phyloP scores from a whole-genome alignment of 92 coral and sea anemone genomes.

The Actinostola sp. region DNA sequence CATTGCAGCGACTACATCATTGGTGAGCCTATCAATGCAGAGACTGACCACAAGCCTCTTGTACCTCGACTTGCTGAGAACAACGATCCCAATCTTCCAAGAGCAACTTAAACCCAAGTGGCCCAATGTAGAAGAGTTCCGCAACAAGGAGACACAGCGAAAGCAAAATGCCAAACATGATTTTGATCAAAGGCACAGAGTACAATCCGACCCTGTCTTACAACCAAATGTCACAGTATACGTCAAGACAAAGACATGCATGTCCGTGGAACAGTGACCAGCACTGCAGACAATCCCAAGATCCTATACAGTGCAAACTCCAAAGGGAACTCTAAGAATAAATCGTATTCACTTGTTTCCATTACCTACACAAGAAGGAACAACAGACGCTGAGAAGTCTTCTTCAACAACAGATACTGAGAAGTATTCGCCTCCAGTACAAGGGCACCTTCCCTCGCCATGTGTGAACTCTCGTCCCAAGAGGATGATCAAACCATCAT shows the following conservation, averaged over 20 bases:
- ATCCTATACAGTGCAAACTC: constrained; percentile 10
- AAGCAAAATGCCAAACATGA: background rate
- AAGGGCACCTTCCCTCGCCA: constrained; percentile 2
- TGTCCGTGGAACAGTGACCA: constrained; percentile 22
- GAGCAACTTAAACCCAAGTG: too few species aligned
- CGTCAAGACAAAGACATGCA: constrained; percentile 36
- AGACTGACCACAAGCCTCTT: too few species aligned
- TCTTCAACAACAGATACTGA: too few species aligned
- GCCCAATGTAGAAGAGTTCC: too few species aligned
- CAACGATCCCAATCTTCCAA: too few species aligned
- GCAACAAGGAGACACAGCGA: too few species aligned
- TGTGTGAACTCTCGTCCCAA: constrained; percentile 32
- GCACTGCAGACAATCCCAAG: background rate
- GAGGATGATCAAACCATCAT: constrained; percentile 32
- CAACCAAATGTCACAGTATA: constrained; percentile 10
- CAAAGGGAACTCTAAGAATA: constrained; percentile 17
- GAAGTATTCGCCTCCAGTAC: background rate
- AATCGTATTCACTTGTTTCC: background rate
- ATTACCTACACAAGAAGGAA: background rate
- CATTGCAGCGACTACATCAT: too few species aligned
- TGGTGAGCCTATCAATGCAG: too few species aligned
- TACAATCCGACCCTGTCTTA: constrained; percentile 11
- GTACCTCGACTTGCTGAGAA: too few species aligned
- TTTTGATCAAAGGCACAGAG: constrained; percentile 22
- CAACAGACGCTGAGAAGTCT: background rate